These are phyloP conservation scores for Hoplodrina ambigua DNA, from an alignment of 2,888 invertebrate species.

Conservation along the genomic window DNA sequence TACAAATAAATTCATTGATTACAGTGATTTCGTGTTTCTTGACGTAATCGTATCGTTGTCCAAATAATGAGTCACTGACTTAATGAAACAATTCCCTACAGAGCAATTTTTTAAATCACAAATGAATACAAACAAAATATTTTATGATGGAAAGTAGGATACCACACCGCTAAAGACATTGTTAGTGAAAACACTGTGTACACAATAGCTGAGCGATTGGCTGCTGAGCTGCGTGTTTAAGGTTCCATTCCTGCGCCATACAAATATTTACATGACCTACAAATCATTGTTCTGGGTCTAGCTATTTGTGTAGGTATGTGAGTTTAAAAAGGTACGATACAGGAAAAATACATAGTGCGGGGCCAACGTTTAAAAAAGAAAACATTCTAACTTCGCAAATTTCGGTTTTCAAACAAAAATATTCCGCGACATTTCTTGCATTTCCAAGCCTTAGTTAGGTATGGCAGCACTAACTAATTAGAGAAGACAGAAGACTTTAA, in stretches of 20 bases:
- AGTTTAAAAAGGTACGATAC: too few relatives aligned
- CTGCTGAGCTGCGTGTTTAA: too few relatives aligned
- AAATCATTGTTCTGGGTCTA: too few relatives aligned
- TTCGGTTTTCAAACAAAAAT: conserved; percentile 5
- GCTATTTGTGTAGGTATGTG: too few relatives aligned
- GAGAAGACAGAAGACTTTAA: conserved; percentile 63
- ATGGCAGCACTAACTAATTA: conserved; percentile 61
- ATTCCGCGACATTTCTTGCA: conserved; percentile 28
- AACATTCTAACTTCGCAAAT: too few relatives aligned
- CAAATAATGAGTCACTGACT: neutral
- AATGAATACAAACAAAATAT: neutral
- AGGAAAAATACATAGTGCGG: too few relatives aligned
- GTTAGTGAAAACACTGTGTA: too few relatives aligned
- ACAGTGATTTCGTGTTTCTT: neutral
- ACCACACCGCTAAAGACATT: neutral
- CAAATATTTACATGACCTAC: too few relatives aligned
- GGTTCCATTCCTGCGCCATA: too few relatives aligned
- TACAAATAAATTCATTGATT: conserved; percentile 1
- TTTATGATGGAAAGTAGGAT: neutral
- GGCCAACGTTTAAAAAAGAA: too few relatives aligned
- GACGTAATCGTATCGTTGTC: neutral
- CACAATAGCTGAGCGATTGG: too few relatives aligned
- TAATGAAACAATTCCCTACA: neutral
- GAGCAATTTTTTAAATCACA: neutral
- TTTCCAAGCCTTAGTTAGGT: conserved; percentile 38